Conservation (phyloP, 2,888 invertebrate species). For the Xylocampa areola region DNA sequence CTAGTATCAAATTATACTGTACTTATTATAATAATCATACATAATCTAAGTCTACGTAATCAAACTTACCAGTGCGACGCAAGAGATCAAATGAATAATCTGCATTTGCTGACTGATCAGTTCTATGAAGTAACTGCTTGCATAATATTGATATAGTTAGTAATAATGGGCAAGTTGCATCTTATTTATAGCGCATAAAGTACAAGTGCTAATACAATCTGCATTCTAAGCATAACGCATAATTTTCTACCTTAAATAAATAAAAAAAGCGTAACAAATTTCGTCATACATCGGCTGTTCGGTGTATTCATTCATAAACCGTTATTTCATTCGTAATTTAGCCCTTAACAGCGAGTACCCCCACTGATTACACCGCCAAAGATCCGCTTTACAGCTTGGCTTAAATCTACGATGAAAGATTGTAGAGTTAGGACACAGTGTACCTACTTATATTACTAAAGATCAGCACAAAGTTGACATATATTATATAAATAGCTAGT, state of each 20-base stretch:
- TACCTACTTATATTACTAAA: conserved; percentile 10
- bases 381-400: neutral
- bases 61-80: conserved; percentile 9
- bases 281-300: too few relatives aligned
- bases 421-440: conserved; percentile 6
- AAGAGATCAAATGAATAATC: too few relatives aligned
- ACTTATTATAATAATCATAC: conserved; percentile 31
- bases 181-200: neutral
- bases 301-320: too few relatives aligned
- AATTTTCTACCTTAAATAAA: too few relatives aligned
- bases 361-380: too few relatives aligned
- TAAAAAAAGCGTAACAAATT: too few relatives aligned
- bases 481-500: conserved; percentile 30
- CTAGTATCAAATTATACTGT: conserved; percentile 30
- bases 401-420: neutral
- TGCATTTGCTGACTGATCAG: conserved; percentile 5
- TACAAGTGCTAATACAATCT: conserved; percentile 10
- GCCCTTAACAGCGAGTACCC: too few relatives aligned
- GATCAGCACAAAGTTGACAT: conserved; percentile 24
- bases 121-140: conserved; percentile 8
- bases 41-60: conserved; percentile 18
- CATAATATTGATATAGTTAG: conserved; percentile 29
- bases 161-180: conserved; percentile 15
- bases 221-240: conserved; percentile 11
- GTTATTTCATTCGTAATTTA: too few relatives aligned